Evolutionary conservation across 2,113 vertebrate genomes (phyloP).

Genomic region (Alligator sinensis): DNA sequence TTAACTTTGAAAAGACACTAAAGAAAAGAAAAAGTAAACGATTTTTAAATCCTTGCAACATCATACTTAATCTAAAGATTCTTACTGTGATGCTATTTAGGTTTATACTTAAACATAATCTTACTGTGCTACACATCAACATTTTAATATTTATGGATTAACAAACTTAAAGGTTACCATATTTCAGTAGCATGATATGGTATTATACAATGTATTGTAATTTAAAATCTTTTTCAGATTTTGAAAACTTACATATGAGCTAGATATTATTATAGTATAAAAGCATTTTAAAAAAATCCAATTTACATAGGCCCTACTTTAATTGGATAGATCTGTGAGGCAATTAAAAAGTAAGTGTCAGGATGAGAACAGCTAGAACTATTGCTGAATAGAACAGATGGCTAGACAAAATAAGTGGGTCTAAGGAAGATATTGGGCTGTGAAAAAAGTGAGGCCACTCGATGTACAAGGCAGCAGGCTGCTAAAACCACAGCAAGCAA

Average conservation of each 20-base stretch:
- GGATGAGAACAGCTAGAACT: not conserved
- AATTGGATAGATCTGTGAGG: not conserved
- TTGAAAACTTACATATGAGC: not conserved
- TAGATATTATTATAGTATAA: not conserved
- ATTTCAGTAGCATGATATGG: not conserved
- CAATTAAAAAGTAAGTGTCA: slow-evolving; percentile 1
- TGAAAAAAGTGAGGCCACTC: slow-evolving; percentile 3
- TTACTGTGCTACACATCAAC: not conserved
- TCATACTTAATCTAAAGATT: not conserved
- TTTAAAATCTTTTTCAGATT: slow-evolving; percentile 11
- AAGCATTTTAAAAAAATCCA: slow-evolving; percentile 2
- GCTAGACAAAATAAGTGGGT: not conserved
- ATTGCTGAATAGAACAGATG: not conserved
- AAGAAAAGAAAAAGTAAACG: not conserved
- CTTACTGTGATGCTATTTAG: rapidly evolving
- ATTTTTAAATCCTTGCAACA: not conserved
- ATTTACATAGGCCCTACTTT: not conserved
- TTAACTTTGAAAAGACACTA: not conserved
- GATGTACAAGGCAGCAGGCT: not conserved
- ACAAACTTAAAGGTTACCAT: not conserved
- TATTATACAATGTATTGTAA: not conserved
- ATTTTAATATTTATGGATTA: slow-evolving; percentile 13
- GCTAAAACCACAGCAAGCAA: slow-evolving; percentile 9
- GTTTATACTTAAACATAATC: rapidly evolving
- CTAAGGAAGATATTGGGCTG: slow-evolving; percentile 3